Evolutionary conservation across 1,140 invertebrate species (phyloP).

Genomic region (Cylas formicarius): DNA sequence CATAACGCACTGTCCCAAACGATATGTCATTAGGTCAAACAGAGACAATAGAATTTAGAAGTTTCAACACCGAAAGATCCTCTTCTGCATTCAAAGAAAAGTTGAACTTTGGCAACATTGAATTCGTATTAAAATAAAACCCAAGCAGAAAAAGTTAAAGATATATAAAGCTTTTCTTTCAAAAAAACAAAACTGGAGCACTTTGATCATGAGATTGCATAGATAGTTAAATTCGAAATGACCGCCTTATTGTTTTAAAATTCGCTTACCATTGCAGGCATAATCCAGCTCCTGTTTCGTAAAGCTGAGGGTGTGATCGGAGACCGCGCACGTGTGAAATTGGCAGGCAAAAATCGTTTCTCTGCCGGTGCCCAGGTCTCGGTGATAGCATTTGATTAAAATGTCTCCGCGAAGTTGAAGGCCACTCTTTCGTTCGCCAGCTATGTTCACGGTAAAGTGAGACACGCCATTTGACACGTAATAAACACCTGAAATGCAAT

Average conservation of each 20-base stretch:
- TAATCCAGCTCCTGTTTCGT: conserved; percentile 79
- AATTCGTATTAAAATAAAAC: too few relatives aligned
- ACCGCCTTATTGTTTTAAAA: conserved; percentile 13
- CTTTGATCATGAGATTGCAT: too few relatives aligned
- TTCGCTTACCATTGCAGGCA: conserved; percentile 62
- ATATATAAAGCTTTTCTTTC: too few relatives aligned
- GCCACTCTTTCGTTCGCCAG: conserved; percentile 50
- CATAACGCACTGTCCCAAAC: too few relatives aligned
- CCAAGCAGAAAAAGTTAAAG: too few relatives aligned
- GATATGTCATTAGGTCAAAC: too few relatives aligned
- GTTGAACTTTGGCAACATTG: too few relatives aligned
- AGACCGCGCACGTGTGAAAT: conserved; percentile 89
- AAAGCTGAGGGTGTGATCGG: conserved; percentile 75
- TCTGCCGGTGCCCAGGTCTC: conserved; percentile 45
- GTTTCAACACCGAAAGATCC: too few relatives aligned
- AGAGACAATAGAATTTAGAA: too few relatives aligned
- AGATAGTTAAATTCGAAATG: too few relatives aligned
- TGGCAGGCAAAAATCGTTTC: conserved; percentile 71
- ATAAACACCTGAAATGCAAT: conserved; percentile 62
- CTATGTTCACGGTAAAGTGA: conserved; percentile 65
- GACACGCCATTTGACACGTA: conserved; percentile 54
- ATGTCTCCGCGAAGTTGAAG: conserved; percentile 82
- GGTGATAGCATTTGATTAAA: conserved; percentile 82
- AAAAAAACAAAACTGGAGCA: too few relatives aligned
- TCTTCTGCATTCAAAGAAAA: too few relatives aligned